These are phyloP conservation scores for Carassius auratus DNA, from an alignment of 2,113 vertebrate species.

Conservation along the genomic window DNA sequence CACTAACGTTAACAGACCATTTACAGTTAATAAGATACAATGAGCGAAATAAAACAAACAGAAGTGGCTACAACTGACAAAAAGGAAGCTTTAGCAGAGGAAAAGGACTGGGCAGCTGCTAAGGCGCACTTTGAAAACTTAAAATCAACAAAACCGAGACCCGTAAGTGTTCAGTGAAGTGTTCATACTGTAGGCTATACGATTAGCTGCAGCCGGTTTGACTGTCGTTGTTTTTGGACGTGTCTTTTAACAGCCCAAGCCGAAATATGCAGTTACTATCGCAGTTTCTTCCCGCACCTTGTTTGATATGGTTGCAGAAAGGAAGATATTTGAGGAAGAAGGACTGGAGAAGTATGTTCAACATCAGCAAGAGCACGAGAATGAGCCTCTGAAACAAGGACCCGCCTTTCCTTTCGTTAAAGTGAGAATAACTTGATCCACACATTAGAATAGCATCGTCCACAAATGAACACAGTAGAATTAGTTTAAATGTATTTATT, in stretches of 20 bases:
- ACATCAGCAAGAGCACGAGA: conserved; percentile 84
- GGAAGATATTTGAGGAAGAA: conserved; percentile 82
- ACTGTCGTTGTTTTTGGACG: not conserved
- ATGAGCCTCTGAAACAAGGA: conserved; percentile 82
- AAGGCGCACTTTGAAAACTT: conserved; percentile 80
- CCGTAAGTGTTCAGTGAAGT: conserved; percentile 71
- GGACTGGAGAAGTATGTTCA: conserved; percentile 90
- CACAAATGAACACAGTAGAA: not conserved
- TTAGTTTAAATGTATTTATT: not conserved
- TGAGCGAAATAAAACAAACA: conserved; percentile 66
- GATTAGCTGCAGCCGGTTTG: not conserved
- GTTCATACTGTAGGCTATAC: not conserved
- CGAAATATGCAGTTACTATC: conserved; percentile 85
- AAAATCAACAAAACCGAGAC: conserved; percentile 76
- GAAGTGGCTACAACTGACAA: not conserved
- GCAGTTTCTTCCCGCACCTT: conserved; percentile 90
- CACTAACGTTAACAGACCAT: not conserved
- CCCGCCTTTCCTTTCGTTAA: conserved; percentile 91
- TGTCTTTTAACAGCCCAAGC: conserved; percentile 81
- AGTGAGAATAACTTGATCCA: conserved; percentile 69
- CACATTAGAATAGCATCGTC: not conserved
- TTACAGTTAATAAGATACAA: conserved; percentile 27
- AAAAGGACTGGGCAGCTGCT: conserved; percentile 76
- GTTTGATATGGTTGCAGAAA: conserved; percentile 87
- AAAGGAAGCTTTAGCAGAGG: conserved; percentile 51